These are phyloP conservation scores for Macrosiphum euphorbiae DNA, from an alignment of 2,888 invertebrate species.

Conservation along the genomic window DNA sequence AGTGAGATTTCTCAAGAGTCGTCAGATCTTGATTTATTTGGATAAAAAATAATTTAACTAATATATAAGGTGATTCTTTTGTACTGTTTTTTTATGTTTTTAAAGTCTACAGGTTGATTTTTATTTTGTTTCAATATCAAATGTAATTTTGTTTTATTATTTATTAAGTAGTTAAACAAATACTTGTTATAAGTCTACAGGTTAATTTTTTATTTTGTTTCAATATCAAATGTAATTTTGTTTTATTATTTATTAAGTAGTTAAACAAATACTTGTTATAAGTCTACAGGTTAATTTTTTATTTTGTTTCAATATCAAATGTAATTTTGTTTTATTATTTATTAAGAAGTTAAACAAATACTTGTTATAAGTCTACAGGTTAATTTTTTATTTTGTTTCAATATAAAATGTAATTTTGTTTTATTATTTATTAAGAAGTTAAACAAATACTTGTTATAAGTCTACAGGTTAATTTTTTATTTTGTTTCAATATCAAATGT, in stretches of 20 bases:
- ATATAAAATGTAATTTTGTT: background rate
- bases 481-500: background rate
- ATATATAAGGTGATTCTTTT: slow-evolving; percentile 14
- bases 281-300: no score
- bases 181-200: no score
- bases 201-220: background rate
- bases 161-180: no score
- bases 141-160: no score
- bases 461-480: no score
- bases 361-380: no score
- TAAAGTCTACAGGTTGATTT: slow-evolving; percentile 18
- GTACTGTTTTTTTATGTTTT: background rate
- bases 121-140: slow-evolving; percentile 1
- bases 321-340: no score
- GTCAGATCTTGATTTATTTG: slow-evolving; percentile 17
- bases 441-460: no score
- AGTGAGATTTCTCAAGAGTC: slow-evolving; percentile 12
- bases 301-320: background rate
- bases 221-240: background rate
- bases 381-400: background rate
- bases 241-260: no score
- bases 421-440: no score
- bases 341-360: no score
- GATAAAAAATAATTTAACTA: slow-evolving; percentile 2
- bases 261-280: no score